Conservation (phyloP, 2,888 invertebrate species). For the Trypoxylon attenuatum region DNA sequence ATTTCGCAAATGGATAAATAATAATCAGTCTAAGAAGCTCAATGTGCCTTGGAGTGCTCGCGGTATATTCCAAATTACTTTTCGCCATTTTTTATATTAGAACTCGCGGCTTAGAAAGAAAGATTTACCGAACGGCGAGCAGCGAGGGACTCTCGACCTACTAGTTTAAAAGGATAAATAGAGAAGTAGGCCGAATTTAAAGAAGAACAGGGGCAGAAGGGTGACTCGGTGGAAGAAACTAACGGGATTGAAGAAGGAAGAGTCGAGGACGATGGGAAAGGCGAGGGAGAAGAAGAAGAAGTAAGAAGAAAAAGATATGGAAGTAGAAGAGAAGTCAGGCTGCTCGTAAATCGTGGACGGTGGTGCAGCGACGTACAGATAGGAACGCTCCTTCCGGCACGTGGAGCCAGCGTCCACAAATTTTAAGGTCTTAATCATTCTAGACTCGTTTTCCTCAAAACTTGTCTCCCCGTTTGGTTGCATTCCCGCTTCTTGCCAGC, state of each 20-base stretch:
- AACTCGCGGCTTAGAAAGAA: no score
- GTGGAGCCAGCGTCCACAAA: conserved; percentile 38
- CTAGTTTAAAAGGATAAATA: no score
- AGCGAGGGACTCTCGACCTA: no score
- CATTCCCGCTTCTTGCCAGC: no score
- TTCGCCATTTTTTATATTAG: no score
- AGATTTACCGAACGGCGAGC: no score
- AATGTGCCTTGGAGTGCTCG: no score
- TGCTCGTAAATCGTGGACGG: conserved; percentile 69
- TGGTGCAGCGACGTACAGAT: conserved; percentile 66
- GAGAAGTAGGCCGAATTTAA: no score
- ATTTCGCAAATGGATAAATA: no score
- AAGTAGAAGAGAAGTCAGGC: conserved; percentile 54
- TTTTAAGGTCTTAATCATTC: conserved; percentile 46
- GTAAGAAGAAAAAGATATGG: conserved; percentile 43
- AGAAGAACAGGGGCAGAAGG: not conserved
- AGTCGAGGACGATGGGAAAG: not conserved
- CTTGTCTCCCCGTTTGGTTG: not conserved
- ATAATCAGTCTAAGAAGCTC: no score
- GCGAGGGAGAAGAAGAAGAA: not conserved
- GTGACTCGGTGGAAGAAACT: not conserved
- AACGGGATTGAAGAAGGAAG: not conserved
- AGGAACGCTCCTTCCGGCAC: conserved; percentile 61
- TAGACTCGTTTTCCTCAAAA: conserved; percentile 30
- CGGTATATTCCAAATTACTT: no score